These are phyloP conservation scores for Arnoldichthys spilopterus DNA, from an alignment of 2,797 vertebrate species.

Conservation along the genomic window DNA sequence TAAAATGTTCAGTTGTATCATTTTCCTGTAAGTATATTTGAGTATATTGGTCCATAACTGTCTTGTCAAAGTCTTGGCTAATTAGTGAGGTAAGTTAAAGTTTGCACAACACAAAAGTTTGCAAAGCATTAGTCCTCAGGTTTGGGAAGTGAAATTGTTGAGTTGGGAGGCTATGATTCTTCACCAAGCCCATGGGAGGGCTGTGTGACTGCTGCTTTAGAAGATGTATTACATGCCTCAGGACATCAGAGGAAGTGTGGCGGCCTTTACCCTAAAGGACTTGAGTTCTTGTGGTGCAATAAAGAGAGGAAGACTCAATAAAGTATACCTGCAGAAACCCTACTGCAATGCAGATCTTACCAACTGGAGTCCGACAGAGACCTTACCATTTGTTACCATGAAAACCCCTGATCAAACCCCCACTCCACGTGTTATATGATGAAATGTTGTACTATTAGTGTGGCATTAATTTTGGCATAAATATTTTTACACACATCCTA, in stretches of 20 bases:
- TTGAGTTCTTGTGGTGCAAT: conserved; percentile 9
- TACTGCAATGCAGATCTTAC: conserved; percentile 29
- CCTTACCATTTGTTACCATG: conserved; percentile 50
- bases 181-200: neutral
- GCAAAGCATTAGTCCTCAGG: neutral
- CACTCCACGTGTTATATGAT: conserved; percentile 32
- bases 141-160: neutral
- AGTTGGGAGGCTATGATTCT: conserved; percentile 2
- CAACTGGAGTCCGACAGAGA: conserved; percentile 43
- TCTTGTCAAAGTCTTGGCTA: neutral
- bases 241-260: neutral
- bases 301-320: conserved; percentile 9
- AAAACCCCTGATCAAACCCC: conserved; percentile 39
- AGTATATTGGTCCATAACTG: too few relatives aligned
- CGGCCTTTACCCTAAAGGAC: conserved; percentile 6
- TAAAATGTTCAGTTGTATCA: too few relatives aligned
- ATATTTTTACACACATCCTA: too few relatives aligned
- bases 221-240: conserved; percentile 22
- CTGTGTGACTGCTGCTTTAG: conserved; percentile 11
- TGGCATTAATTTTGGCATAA: too few relatives aligned
- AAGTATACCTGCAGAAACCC: conserved; percentile 7
- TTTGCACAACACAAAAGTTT: neutral
- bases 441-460: conserved; percentile 27
- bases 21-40: too few relatives aligned
- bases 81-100: neutral